Evolutionary conservation across 1,140 invertebrate species (phyloP), one percentile per base, ranked within the genome.

Genomic region (Temnothorax curvispinosus): DNA sequence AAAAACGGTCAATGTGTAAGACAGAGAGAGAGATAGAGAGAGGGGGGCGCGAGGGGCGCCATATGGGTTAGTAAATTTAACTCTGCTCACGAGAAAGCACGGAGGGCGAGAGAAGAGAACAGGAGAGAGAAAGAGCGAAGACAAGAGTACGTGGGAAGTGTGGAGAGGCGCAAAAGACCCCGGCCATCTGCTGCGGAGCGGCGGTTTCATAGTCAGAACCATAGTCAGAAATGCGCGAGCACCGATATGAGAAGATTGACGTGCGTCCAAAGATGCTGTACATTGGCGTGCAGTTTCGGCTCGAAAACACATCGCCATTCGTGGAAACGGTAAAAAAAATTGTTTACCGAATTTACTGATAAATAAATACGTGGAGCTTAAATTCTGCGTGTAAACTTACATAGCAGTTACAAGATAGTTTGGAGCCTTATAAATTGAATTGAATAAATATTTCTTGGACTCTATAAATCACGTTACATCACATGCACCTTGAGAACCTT

Each of bases 41-140:
- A 2, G 9, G 35, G 27, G 47, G 80, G 76, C 74, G 75, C 47
- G 85, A 85, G 87, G 88, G 85, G 74, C 86, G 86, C 92, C 92
- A 93, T 93, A 93, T 93, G 92, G 92, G 91, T 92, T 92, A 89
- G 92, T 92, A 92, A 92, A 93, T 92, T 93, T 92, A 93, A 93
- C 91, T 92, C 74, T 41, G 89, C 69, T 78, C 75, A 64, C 64
- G 47, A 86, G 87, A 90, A 81, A 89, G 76, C 32, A 47, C 62
- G 75, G 62, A 88, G 58, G 41, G 67, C 44, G 75, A 74, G 18
- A 65, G 88, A 74, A 65, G 86, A 78, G 60, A 52, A n/a, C 6
- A 9, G 41, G 60, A 54, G 64, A 13, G 41, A 11, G 50, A 52
- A 13, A 52, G 44, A 84, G 58, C 78, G 35, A 47, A 47, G 65